Base-by-base conservation (phyloP, 35 echinoderm and acorn worm genomes). In the Acanthaster planci region DNA sequence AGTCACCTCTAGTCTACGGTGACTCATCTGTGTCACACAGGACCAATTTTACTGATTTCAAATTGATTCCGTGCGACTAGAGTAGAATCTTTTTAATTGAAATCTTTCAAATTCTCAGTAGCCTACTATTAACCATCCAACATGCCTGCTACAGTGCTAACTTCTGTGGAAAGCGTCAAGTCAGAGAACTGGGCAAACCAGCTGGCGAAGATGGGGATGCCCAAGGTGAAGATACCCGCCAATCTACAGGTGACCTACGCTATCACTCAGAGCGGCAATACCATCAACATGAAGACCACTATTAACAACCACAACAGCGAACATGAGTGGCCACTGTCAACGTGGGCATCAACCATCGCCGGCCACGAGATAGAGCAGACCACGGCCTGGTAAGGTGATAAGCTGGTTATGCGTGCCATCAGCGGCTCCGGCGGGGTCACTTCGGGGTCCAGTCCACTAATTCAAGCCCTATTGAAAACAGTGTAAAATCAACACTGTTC, bases 261-360 rank as follows among this genome's bases (percentile, higher is more conserved):
- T 34, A 72, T 72, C 64, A 31, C 64, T 10, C 64, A 72, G 34
- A 31, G 26, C 64, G 64, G 64, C 23, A 34, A 72, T 8, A 72
- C 8, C 26, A 72, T 72, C 64, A 72, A n/a, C 64, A 72, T 72
- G 26, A 72, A 72, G 64, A 72, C 64, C 64, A 35, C 64, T 26
- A n/a, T n/a, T n/a, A 72, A 72, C 64, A 72, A 72, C 64, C 22
- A 31, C 19, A 34, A 72, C 64, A 34, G 34, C 23, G 34, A 26
- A 0, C 14, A 27, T 26, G 30, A 72, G 64, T 14, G 34, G 26
- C 23, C 64, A 72, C 64, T 26, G 30, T 72, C n/a, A 72, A 10
- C 30, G 64, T 72, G 29, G 64, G 64, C 26, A 72, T 19, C 64
- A 72, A 72, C n/a, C 34, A 31, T 34, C 26, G 26, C 23, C 2